Conservation (phyloP, 2,888 invertebrate species). For the Pristionchus arcanus region DNA sequence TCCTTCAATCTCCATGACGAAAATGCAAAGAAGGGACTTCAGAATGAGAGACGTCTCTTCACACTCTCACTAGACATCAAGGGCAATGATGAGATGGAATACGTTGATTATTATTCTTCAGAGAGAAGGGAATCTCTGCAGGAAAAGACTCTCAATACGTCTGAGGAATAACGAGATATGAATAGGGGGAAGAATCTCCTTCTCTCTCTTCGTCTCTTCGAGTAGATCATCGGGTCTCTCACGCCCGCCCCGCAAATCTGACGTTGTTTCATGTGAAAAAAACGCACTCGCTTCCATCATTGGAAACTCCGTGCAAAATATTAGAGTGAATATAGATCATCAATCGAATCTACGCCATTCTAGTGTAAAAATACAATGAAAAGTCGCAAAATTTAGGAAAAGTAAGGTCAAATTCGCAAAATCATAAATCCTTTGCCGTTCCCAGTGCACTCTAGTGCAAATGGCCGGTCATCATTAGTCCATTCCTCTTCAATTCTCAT, state of each 20-base stretch:
- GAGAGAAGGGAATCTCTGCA: background rate
- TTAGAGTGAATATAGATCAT: no score
- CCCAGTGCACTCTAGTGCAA: background rate
- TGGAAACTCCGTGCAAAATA: background rate
- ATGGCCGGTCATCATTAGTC: background rate
- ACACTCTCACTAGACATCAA: background rate
- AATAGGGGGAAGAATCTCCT: background rate
- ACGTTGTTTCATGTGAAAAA: background rate
- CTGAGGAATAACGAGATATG: background rate
- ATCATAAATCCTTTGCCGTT: background rate
- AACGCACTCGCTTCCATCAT: background rate
- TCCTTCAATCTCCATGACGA: background rate
- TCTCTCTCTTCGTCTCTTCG: background rate
- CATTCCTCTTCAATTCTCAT: background rate
- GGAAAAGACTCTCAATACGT: background rate
- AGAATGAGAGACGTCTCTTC: background rate
- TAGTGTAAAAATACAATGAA: background rate
- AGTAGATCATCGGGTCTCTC: slow-evolving; percentile 15
- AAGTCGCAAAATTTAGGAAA: background rate
- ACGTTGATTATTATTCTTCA: background rate
- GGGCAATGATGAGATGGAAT: background rate
- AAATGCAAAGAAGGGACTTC: background rate
- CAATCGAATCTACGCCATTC: background rate
- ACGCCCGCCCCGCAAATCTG: background rate
- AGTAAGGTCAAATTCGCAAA: background rate